These are phyloP conservation scores for Piprites chloris DNA, from an alignment of 2,113 vertebrate genomes.

Conservation along the genomic window DNA sequence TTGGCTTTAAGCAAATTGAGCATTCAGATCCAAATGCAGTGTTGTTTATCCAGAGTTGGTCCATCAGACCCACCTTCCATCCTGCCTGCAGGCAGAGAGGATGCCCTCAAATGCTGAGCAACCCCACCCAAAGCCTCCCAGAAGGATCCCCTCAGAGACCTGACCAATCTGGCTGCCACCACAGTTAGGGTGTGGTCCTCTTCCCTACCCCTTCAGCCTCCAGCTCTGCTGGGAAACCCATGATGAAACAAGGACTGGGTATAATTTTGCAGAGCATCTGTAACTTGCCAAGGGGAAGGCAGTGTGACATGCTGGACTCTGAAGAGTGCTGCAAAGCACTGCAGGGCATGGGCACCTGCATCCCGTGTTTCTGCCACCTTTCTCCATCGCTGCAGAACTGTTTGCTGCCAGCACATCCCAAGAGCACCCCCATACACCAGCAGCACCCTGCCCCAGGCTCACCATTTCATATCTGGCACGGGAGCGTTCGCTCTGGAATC, in stretches of 20 bases:
- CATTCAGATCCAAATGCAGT: background rate
- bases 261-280: background rate
- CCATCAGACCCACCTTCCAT: background rate
- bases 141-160: background rate
- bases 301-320: fast-evolving
- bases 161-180: background rate
- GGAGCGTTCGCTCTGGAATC: constrained; percentile 90
- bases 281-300: background rate
- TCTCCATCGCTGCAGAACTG: background rate
- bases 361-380: fast-evolving
- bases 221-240: background rate
- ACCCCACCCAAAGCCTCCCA: background rate
- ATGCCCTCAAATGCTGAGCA: background rate
- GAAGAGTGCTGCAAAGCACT: background rate
- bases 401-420: background rate
- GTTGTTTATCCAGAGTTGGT: background rate
- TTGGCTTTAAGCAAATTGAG: background rate
- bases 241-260: background rate
- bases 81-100: background rate
- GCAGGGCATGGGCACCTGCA: background rate
- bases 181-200: background rate
- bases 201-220: background rate
- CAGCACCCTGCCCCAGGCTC: background rate
- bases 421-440: fast-evolving
- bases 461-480: constrained; percentile 96